These are phyloP conservation scores for Pegoplata infirma DNA, from an alignment of 2,888 invertebrate genomes.

Conservation along the genomic window DNA sequence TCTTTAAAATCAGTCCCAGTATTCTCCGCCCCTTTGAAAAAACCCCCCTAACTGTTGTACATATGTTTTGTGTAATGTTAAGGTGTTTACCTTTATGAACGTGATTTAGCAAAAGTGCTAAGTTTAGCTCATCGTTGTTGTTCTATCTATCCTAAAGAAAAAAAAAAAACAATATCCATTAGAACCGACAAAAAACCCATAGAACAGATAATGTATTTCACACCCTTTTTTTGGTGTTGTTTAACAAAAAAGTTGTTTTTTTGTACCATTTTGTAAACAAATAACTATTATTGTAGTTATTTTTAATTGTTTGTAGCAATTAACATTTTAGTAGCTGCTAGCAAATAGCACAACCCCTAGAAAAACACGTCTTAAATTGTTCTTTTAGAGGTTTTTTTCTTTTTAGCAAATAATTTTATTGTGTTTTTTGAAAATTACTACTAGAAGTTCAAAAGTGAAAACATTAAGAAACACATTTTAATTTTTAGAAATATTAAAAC, in stretches of 20 bases:
- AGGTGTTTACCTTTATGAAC: slow-evolving; percentile 10
- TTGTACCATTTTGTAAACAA: background rate
- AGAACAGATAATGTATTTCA: background rate
- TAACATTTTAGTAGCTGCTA: background rate
- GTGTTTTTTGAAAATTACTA: no score
- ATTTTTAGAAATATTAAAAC: background rate
- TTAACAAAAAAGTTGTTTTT: background rate
- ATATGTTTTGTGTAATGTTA: no score
- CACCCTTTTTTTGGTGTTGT: background rate
- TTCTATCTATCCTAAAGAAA: no score
- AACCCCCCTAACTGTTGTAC: no score
- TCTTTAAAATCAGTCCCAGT: no score
- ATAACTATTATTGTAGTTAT: background rate
- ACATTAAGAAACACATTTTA: background rate
- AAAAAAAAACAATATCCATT: no score
- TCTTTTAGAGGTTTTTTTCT: no score
- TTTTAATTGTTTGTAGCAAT: slow-evolving; percentile 1
- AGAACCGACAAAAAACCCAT: slow-evolving; percentile 1
- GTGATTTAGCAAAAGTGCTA: background rate
- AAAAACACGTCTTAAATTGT: no score
- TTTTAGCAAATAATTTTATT: no score
- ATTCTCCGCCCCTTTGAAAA: background rate
- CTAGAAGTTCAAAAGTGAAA: background rate
- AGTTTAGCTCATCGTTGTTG: no score
- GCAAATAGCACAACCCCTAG: background rate